Conservation (phyloP, 2,797 vertebrate genomes). For the Etheostoma nigrum region DNA sequence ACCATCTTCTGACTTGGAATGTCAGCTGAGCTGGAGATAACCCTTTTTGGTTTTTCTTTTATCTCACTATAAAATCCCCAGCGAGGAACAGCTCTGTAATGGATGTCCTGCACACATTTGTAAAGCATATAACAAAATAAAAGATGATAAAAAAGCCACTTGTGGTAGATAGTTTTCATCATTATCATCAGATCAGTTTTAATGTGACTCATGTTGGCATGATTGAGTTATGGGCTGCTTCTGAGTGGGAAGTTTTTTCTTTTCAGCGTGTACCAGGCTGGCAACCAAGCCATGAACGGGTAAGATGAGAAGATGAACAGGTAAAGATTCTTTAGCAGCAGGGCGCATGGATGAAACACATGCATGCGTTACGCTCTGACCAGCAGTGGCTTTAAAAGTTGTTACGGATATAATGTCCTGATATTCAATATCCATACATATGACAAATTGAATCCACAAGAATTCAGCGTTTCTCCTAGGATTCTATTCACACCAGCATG, state of each 20-base stretch:
- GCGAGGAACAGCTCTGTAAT: conserved; percentile 33
- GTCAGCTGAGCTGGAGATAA: conserved; percentile 76
- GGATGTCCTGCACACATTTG: conserved; percentile 62
- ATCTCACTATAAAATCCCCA: conserved; percentile 67
- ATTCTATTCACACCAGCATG: conserved; percentile 10
- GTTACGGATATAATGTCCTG: conserved; percentile 37
- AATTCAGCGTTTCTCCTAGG: conserved; percentile 23
- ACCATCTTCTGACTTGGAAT: conserved; percentile 72
- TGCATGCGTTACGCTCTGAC: conserved; percentile 27
- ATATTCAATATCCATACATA: conserved; percentile 47
- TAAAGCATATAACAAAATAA: conserved; percentile 47
- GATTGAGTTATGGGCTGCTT: conserved; percentile 21
- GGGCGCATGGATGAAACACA: conserved; percentile 55
- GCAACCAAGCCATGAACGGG: conserved; percentile 18
- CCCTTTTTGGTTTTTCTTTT: conserved; percentile 64
- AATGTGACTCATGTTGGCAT: conserved; percentile 29
- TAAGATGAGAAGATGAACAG: conserved; percentile 59
- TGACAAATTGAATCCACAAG: conserved; percentile 32
- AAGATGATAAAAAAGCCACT: conserved; percentile 36
- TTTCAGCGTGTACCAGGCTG: not conserved
- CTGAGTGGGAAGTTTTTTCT: conserved; percentile 15
- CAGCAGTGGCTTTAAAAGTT: conserved; percentile 46
- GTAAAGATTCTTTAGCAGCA: conserved; percentile 68
- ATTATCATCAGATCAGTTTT: conserved; percentile 1
- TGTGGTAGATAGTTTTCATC: conserved; percentile 44